These are phyloP conservation scores for Cloeon dipterum DNA, from an alignment of 2,888 invertebrate genomes.

Conservation along the genomic window DNA sequence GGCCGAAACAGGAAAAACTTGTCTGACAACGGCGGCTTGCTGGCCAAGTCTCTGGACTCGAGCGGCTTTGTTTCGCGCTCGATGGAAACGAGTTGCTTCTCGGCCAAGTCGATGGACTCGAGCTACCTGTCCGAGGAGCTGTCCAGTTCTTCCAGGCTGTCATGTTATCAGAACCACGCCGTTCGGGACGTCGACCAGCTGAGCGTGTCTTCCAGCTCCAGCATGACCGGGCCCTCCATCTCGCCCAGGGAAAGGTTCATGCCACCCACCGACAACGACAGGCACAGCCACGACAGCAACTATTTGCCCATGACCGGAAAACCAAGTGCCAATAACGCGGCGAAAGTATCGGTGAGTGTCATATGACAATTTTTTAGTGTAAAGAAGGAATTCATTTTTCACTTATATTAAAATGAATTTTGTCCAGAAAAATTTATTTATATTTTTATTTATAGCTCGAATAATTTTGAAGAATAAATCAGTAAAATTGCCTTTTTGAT, in stretches of 20 bases:
- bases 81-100: slow-evolving; percentile 2
- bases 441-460: too few species aligned
- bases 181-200: slow-evolving; percentile 31
- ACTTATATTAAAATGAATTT: too few species aligned
- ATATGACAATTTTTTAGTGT: neutral
- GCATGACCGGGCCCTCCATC: slow-evolving; percentile 21
- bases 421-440: too few species aligned
- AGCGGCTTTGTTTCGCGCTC: slow-evolving; percentile 1
- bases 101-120: slow-evolving; percentile 26
- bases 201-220: slow-evolving; percentile 33
- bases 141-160: slow-evolving; percentile 13
- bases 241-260: slow-evolving; percentile 23
- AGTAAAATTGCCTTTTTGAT: too few species aligned
- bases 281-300: slow-evolving; percentile 13
- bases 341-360: slow-evolving; percentile 33
- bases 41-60: neutral
- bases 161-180: too few species aligned
- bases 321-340: slow-evolving; percentile 14
- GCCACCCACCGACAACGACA: slow-evolving; percentile 16
- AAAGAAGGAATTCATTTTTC: too few species aligned
- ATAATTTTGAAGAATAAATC: too few species aligned
- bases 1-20: too few species aligned
- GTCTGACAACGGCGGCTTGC: too few species aligned
- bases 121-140: slow-evolving; percentile 31
- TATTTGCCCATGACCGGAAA: slow-evolving; percentile 27